These are phyloP conservation scores for Nasonia longicornis DNA, from an alignment of 1,140 invertebrate species.

Conservation along the genomic window DNA sequence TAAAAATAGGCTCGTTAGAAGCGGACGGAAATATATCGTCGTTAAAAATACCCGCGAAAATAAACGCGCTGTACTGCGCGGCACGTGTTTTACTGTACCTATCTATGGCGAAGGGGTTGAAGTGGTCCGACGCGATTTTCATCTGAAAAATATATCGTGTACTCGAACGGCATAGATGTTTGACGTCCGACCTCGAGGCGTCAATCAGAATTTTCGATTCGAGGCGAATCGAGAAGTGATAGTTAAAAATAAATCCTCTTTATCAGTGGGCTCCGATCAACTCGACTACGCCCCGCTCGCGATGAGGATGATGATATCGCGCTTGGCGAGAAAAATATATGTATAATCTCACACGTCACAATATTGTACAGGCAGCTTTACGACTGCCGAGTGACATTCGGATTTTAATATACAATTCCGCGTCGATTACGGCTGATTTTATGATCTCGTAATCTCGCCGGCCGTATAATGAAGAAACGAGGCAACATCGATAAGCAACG, in stretches of 20 bases:
- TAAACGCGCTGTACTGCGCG: conserved; percentile 49
- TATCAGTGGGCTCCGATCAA: not conserved
- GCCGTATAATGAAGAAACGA: too few species aligned
- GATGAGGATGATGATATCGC: not conserved
- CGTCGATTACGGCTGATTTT: too few species aligned
- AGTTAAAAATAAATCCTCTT: conserved; percentile 19
- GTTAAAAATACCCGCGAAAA: conserved; percentile 59
- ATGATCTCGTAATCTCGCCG: too few species aligned
- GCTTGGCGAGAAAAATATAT: not conserved
- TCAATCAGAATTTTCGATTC: conserved; percentile 30
- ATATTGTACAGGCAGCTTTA: too few species aligned
- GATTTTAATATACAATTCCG: too few species aligned
- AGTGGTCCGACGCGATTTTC: too few species aligned
- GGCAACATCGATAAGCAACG: too few species aligned
- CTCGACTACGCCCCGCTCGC: too few species aligned
- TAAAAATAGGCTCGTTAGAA: conserved; percentile 51
- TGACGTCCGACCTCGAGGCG: not conserved
- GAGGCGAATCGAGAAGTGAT: not conserved
- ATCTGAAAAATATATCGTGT: too few species aligned
- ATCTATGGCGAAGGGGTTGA: not conserved
- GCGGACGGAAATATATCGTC: conserved; percentile 56
- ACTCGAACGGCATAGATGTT: too few species aligned
- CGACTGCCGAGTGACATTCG: too few species aligned
- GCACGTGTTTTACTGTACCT: not conserved
- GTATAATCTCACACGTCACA: not conserved